Base-by-base conservation (phyloP, 2,797 vertebrate species). In the Garrulus glandarius region DNA sequence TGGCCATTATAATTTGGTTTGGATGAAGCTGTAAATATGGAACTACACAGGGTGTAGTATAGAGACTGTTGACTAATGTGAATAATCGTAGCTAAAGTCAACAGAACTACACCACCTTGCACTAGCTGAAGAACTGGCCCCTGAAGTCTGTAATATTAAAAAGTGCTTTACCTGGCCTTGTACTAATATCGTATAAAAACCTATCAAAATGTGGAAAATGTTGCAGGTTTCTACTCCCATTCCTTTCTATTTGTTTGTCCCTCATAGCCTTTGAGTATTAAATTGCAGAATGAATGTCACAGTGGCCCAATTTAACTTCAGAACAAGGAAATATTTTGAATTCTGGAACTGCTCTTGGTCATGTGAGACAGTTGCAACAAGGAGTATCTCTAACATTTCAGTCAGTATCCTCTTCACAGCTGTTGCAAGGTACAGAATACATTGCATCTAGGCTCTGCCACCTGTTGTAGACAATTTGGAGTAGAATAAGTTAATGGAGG, bases 241-340 rank as follows among this genome's bases (percentile, higher is more conserved):
- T 94, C 72, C 37, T 77, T 80, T 94, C 41, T 87, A 11, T 91
- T 41, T 67, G 7, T 78, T 65, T 68, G 52, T 91, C 80, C 90
- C 63, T 84, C 70, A 79, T 82, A 95, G 78, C 68, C 76, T 75
- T 85, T 72, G 84, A 74, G 74, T 97, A 97, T 98, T 95, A 80
- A 95, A 91, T 97, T 98, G 89, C 97, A 97, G 96, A 96, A 92
- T 86, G 89, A 93, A 91, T 95, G 94, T 95, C 95, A 87, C 18
- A 36, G 79, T 94, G 93, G 93, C 96, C 94, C 85, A 76, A 94
- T 97, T 97, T 97, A 98, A 98, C 95, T 96, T 46, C 29, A 96
- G 95, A 96, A 96, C 89, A 91, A 97, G 97, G 94, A 98, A 97
- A 98, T 98, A 95, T 97, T 98, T 98, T 93, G 96, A 87, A 98